A percentile compares a stretch with the other conserved stretches of the same genome.
Conservation (phyloP, 2,888 invertebrate species). For the Helobdella robusta region DNA sequence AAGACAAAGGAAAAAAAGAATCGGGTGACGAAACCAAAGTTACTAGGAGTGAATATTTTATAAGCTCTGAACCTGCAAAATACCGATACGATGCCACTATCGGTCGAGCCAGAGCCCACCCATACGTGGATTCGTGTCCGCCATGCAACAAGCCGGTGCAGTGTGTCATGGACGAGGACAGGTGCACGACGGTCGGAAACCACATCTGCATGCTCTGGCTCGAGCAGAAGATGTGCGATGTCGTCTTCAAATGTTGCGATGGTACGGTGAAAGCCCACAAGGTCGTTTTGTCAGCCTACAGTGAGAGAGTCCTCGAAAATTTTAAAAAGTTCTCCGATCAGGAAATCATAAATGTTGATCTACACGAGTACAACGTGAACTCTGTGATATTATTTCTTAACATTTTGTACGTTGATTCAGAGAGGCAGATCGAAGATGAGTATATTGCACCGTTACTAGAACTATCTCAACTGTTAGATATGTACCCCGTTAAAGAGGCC, state of each 20-base stretch:
- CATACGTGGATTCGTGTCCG: neutral
- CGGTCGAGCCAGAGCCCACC: neutral
- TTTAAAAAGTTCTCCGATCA: slow-evolving; percentile 27
- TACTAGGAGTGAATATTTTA: slow-evolving; percentile 22
- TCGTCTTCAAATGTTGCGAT: slow-evolving; percentile 23
- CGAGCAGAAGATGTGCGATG: slow-evolving; percentile 28
- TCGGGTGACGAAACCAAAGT: neutral
- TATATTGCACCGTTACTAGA: slow-evolving; percentile 38
- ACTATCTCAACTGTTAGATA: slow-evolving; percentile 36
- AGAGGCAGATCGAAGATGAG: slow-evolving; percentile 33
- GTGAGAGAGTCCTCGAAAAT: slow-evolving; percentile 35
- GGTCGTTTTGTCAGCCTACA: slow-evolving; percentile 38
- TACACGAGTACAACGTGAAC: slow-evolving; percentile 34
- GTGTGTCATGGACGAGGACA: slow-evolving; percentile 26
- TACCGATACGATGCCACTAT: slow-evolving; percentile 4
- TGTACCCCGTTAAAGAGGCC: slow-evolving; percentile 32
- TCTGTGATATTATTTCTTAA: slow-evolving; percentile 36
- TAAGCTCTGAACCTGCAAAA: slow-evolving; percentile 24
- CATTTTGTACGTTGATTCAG: slow-evolving; percentile 38
- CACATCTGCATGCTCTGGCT: slow-evolving; percentile 27
- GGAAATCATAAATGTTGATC: slow-evolving; percentile 33
- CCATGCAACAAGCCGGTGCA: slow-evolving; percentile 8
- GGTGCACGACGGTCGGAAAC: slow-evolving; percentile 21
- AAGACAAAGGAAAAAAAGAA: no score
- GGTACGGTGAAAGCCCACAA: slow-evolving; percentile 35